Percentiles rank a stretch among this genome's conserved stretches.
Conservation (phyloP, 2,888 invertebrate genomes). For the Eupithecia exiguata region DNA sequence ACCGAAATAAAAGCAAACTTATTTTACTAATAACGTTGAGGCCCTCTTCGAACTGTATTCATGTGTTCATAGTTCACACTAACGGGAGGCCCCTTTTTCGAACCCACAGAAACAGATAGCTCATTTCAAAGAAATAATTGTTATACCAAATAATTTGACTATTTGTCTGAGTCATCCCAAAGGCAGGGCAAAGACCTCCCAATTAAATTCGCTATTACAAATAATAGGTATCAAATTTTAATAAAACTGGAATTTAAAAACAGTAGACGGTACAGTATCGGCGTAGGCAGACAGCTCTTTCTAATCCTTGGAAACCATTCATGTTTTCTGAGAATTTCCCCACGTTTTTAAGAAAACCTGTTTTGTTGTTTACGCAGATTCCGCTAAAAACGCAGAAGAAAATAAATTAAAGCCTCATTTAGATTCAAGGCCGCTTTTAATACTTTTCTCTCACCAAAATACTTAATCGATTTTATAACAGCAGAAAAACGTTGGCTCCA, state of each 20-base stretch:
- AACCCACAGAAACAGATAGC: neutral
- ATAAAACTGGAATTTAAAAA: too few species aligned
- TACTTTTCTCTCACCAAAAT: conserved; percentile 2
- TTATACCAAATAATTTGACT: neutral
- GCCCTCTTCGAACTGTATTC: neutral
- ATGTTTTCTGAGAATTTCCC: neutral
- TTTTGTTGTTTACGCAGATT: conserved; percentile 2
- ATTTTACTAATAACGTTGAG: neutral
- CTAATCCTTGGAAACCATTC: neutral
- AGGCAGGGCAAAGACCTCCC: too few species aligned
- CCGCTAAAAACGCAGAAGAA: neutral
- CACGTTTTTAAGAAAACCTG: neutral
- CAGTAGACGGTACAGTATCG: neutral
- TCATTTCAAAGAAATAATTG: neutral
- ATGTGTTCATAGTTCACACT: conserved; percentile 1
- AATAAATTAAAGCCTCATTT: neutral
- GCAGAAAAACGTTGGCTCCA: neutral
- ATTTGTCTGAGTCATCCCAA: neutral
- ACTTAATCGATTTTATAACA: neutral
- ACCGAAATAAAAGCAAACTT: neutral
- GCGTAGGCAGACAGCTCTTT: neutral
- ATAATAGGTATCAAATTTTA: too few species aligned
- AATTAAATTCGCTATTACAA: too few species aligned
- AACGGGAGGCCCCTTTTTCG: neutral
- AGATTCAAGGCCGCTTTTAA: conserved; percentile 9